Percentiles rank a stretch among this genome's conserved stretches.
Evolutionary conservation across 2,113 vertebrate genomes (phyloP).

Genomic region (Halichoerus grypus): DNA sequence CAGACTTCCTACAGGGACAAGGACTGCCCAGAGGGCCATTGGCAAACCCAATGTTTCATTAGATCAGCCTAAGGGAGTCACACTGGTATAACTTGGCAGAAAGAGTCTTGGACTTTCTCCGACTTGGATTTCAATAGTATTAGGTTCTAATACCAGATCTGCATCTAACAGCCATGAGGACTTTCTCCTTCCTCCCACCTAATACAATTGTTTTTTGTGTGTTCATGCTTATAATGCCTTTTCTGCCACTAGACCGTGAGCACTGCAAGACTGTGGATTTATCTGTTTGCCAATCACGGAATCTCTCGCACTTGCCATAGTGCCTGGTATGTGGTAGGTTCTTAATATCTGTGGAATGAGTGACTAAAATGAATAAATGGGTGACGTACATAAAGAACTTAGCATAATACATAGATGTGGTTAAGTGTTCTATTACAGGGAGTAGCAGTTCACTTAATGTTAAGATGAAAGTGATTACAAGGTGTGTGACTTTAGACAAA

Average conservation of each 20-base stretch:
- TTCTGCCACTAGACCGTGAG: background rate
- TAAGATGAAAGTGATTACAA: background rate
- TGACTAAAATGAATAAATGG: background rate
- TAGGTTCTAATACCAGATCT: background rate
- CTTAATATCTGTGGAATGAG: background rate
- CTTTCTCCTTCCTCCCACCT: constrained; percentile 18
- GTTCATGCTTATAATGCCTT: background rate
- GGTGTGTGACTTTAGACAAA: background rate
- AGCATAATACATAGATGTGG: background rate
- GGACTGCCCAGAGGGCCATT: background rate
- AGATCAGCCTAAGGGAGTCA: background rate
- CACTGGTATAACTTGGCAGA: background rate
- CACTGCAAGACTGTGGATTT: background rate
- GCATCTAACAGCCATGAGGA: background rate
- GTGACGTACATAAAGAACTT: background rate
- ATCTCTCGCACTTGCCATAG: background rate
- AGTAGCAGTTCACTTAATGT: background rate
- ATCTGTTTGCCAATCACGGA: background rate
- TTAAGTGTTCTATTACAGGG: background rate
- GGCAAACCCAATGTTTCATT: background rate
- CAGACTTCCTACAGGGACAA: background rate
- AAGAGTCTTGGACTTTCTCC: background rate
- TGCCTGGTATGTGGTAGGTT: background rate
- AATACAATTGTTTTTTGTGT: background rate
- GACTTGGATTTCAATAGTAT: background rate